Evolutionary conservation across 2,113 vertebrate species (phyloP).

Genomic region (Nannobrachium achirus): DNA sequence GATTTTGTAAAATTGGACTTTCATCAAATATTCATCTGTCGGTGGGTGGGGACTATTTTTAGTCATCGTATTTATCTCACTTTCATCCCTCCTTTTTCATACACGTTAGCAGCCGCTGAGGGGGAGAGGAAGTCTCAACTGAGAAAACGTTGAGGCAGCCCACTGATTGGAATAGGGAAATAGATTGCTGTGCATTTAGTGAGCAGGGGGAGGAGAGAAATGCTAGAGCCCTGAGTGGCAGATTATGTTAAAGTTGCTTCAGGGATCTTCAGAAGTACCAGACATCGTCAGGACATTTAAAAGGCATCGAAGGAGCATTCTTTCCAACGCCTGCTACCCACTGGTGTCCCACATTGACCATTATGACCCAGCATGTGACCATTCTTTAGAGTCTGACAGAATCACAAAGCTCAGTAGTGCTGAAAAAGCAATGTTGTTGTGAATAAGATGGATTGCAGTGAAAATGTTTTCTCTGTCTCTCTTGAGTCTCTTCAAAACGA

Average conservation of each 20-base stretch:
- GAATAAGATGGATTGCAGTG: constrained; percentile 1
- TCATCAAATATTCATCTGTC: constrained; percentile 59
- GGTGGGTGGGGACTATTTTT: constrained; percentile 57
- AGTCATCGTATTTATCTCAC: constrained; percentile 50
- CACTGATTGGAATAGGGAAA: constrained; percentile 1
- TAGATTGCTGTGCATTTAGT: too few species aligned
- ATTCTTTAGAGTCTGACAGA: constrained; percentile 15
- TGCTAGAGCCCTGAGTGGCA: neutral
- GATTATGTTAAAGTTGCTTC: constrained; percentile 36
- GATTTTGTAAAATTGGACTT: constrained; percentile 42
- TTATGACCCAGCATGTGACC: constrained; percentile 23
- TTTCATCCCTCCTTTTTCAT: constrained; percentile 32
- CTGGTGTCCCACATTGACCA: constrained; percentile 45
- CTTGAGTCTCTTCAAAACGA: constrained; percentile 19
- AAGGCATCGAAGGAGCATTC: constrained; percentile 33
- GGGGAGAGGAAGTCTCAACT: constrained; percentile 27
- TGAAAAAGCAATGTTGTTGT: neutral
- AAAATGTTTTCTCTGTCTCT: constrained; percentile 10
- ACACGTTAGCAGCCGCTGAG: constrained; percentile 27
- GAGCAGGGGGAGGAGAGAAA: neutral
- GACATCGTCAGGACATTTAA: constrained; percentile 49
- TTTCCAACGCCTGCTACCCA: constrained; percentile 22
- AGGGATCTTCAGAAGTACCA: constrained; percentile 44
- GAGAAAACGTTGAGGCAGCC: constrained; percentile 20
- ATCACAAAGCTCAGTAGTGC: neutral